Conservation (phyloP, 92 coral and sea anemone genomes). For the Anthopleura xanthogrammica region DNA sequence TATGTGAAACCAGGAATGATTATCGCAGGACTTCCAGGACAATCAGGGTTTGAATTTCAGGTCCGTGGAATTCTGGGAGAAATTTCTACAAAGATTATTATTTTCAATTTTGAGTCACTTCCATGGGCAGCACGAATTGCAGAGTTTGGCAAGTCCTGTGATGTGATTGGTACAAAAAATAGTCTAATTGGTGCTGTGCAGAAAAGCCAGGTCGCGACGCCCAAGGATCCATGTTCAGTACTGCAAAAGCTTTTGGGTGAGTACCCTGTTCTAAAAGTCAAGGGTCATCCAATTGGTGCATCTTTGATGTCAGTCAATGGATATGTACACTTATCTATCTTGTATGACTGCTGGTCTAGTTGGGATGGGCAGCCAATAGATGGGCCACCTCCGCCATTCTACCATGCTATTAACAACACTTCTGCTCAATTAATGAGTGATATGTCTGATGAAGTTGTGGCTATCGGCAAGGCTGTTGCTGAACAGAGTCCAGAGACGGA, state of each 20-base stretch:
- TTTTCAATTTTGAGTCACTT: constrained; percentile 55
- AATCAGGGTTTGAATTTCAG: constrained; percentile 62
- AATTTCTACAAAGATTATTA: constrained; percentile 28
- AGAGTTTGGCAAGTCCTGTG: constrained; percentile 51
- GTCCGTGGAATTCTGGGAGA: constrained; percentile 51
- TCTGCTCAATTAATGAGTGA: constrained; percentile 44
- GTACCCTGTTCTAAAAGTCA: constrained; percentile 26
- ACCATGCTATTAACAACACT: constrained; percentile 42
- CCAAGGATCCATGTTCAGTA: constrained; percentile 29
- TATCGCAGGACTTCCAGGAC: constrained; percentile 65
- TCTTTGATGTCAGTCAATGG: constrained; percentile 50
- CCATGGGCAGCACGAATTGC: constrained; percentile 65
- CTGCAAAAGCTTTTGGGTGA: constrained; percentile 49
- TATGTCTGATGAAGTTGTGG: constrained; percentile 39
- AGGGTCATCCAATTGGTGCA: constrained; percentile 51
- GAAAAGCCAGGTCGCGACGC: constrained; percentile 28
- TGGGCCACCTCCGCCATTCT: constrained; percentile 51
- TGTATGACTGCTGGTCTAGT: constrained; percentile 52
- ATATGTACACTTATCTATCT: constrained; percentile 46
- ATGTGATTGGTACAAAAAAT: constrained; percentile 41
- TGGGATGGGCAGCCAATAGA: constrained; percentile 66
- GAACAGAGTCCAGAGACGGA: constrained; percentile 28
- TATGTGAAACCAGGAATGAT: constrained; percentile 63
- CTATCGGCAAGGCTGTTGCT: constrained; percentile 25
- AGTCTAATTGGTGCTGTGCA: constrained; percentile 45